Base-by-base conservation (phyloP, 2,888 invertebrate species). In the Congeria kusceri region DNA sequence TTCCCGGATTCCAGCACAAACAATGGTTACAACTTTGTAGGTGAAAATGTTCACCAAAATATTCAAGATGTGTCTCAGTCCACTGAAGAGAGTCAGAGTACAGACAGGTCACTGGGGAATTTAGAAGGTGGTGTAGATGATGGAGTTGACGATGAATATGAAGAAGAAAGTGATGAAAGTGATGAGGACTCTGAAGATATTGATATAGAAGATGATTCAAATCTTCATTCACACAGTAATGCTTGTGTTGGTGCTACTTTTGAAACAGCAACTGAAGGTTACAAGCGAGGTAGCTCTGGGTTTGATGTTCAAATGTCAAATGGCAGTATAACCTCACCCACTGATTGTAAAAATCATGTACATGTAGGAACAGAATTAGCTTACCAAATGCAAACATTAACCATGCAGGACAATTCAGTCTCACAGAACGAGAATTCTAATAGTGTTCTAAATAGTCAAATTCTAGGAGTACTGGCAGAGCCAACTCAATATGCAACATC, bases 61-160 rank as follows among this genome's bases (percentile, higher is more conserved):
- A 64, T 68, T 13, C 63, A 77, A 15, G 70, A 74, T 57, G 71
- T 67, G 46, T 79, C 82, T 18, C 68, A 69, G 75, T 70, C 79
- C 23, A 77, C 79, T 28, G 77, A 68, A 62, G 68, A 62, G 25
- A 58, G 73, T 57, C 65, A 76, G 39, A 79, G 79, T 74, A 56
- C 74, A 47, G 76, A 77, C 53, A 77, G 71, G 44, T 83, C 83
- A 28, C 5, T 80, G 20, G 79, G 75, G 25, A 68, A 69, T 69
- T 28, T 65, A 32, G 77, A 79, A n/a, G 69, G 79, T 67, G 86
- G 86, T 9, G 82, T 84, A 18, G 78, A 85, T 67, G 78, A 82
- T 15, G 82, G 75, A 2, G 72, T 78, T 9, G 67, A 74, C 46
- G 83, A 76, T 23, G 85, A 84, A 65, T 67, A 59, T 56, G 79